A percentile compares a stretch with the other conserved stretches of the same genome.
These are phyloP conservation scores for Turritopsis dohrnii DNA, from an alignment of 30 jellyfish, hydroid and myxozoan genomes.

Conservation along the genomic window DNA sequence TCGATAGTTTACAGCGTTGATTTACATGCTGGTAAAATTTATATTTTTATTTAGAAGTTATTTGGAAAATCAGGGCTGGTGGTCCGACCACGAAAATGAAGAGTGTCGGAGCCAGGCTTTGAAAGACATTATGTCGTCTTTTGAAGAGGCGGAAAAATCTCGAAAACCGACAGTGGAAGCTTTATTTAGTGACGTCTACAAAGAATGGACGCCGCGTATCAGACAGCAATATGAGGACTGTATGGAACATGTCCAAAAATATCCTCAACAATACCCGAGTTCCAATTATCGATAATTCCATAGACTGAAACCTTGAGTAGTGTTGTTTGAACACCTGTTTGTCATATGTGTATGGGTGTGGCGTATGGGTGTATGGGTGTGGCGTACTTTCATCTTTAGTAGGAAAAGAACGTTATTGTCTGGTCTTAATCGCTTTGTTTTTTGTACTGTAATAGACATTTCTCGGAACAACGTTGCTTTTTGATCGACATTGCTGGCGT, in stretches of 20 bases:
- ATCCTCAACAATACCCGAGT: conserved; percentile 71
- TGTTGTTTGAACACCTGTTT: no score
- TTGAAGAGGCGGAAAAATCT: conserved; percentile 72
- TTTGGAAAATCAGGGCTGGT: conserved; percentile 63
- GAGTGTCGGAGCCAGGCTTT: conserved; percentile 54
- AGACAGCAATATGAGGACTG: conserved; percentile 61
- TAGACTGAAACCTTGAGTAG: no score
- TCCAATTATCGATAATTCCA: neutral
- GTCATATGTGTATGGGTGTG: no score
- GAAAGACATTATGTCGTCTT: conserved; percentile 64
- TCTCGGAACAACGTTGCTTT: no score
- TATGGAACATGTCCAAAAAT: conserved; percentile 66
- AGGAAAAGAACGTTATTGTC: no score
- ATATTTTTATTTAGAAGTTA: conserved; percentile 33
- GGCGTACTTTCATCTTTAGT: no score
- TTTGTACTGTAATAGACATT: no score
- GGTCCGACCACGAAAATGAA: conserved; percentile 75
- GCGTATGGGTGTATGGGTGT: no score
- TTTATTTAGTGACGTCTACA: conserved; percentile 71
- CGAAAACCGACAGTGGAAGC: conserved; percentile 68
- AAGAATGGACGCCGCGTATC: conserved; percentile 60
- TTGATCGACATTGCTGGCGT: no score
- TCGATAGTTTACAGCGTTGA: neutral
- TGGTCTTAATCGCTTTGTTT: no score
- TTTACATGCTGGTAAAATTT: neutral